These are phyloP conservation scores for Drosophila limbata DNA, from an alignment of 2,888 invertebrate genomes.

Conservation along the genomic window DNA sequence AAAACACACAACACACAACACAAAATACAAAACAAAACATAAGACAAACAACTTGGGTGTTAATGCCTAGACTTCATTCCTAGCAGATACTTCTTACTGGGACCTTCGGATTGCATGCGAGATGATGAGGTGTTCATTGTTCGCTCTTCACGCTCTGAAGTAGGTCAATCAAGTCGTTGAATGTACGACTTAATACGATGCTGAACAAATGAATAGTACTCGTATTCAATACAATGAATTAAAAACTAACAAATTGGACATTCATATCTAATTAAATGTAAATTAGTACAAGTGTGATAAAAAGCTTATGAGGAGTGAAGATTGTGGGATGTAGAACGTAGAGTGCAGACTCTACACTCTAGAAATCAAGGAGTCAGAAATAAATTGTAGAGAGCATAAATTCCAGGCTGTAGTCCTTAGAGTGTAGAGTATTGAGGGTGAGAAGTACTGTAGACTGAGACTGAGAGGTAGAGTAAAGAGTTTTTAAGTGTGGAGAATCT, in stretches of 20 bases:
- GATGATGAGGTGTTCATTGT: slow-evolving; percentile 73
- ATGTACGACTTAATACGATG: slow-evolving; percentile 10
- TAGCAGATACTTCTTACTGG: slow-evolving; percentile 17
- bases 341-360: not conserved
- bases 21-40: not conserved
- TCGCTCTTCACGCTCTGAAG: slow-evolving; percentile 57
- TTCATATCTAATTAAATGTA: not conserved
- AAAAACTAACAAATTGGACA: not conserved
- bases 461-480: too few species aligned
- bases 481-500: too few species aligned
- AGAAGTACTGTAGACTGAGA: too few species aligned
- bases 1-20: slow-evolving; percentile 18
- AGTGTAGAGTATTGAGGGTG: too few species aligned
- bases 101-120: slow-evolving; percentile 31
- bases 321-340: not conserved
- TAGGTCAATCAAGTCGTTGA: slow-evolving; percentile 65
- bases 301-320: not conserved
- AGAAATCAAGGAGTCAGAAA: not conserved
- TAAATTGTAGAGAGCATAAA: too few species aligned
- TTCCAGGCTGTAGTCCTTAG: too few species aligned
- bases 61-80: slow-evolving; percentile 45
- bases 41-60: slow-evolving; percentile 61
- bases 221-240: slow-evolving; percentile 2
- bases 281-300: not conserved
- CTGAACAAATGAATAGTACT: slow-evolving; percentile 6